Percentiles rank a stretch among this genome's conserved stretches.
phyloP scores from a whole-genome alignment of 53 echinoderm and acorn worm species.

The Crossaster papposus region DNA sequence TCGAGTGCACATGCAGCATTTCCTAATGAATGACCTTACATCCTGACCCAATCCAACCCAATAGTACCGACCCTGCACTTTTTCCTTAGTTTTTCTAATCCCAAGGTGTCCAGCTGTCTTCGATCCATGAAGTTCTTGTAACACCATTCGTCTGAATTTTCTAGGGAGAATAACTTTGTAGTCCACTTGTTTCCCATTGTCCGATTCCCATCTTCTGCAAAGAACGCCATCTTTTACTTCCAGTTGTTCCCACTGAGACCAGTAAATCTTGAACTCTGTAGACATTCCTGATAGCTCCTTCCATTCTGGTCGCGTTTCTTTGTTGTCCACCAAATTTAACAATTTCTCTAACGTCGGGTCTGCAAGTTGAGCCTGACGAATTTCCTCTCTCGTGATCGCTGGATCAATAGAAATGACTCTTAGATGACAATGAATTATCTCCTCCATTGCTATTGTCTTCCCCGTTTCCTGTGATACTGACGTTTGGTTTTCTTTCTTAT shows the following conservation, averaged over 20 bases:
- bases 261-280: conserved; percentile 25
- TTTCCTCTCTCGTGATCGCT: no score
- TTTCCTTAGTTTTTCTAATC: neutral
- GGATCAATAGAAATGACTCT: no score
- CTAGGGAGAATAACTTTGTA: conserved; percentile 26
- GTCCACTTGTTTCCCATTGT: neutral
- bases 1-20: neutral
- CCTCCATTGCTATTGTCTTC: no score
- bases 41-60: conserved; percentile 28
- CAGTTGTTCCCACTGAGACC: no score
- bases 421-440: no score
- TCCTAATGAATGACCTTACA: conserved; percentile 2
- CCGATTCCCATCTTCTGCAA: neutral
- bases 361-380: no score
- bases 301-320: no score
- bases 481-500: no score
- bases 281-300: neutral
- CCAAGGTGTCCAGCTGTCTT: conserved; percentile 36
- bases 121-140: neutral
- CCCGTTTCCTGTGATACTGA: no score
- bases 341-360: no score
- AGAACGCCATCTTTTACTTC: conserved; percentile 8
- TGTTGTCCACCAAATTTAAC: no score
- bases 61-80: conserved; percentile 8
- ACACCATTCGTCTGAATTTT: neutral